These are phyloP conservation scores for Aselliscus stoliczkanus DNA, from an alignment of 2,797 vertebrate genomes.

Conservation along the genomic window DNA sequence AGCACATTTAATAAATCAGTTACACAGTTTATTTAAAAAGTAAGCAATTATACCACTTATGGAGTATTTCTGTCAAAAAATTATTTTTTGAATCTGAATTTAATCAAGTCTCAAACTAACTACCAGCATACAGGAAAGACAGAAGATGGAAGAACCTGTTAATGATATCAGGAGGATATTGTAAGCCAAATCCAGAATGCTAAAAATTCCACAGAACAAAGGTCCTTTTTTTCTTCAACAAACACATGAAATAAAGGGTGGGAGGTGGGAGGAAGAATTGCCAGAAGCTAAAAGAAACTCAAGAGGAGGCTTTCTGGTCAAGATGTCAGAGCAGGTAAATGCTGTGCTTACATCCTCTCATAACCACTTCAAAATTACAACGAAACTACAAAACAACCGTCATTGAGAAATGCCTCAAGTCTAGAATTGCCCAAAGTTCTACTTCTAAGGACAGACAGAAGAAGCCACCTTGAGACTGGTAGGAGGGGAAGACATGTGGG, in stretches of 20 bases:
- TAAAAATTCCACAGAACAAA: neutral
- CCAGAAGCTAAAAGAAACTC: neutral
- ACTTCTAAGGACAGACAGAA: no score
- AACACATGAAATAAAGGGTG: neutral
- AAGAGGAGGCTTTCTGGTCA: neutral
- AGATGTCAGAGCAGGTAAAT: no score
- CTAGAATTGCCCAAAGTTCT: no score
- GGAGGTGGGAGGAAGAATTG: neutral
- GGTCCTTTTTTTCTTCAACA: neutral
- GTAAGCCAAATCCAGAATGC: neutral
- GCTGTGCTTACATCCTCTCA: no score
- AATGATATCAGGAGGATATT: neutral
- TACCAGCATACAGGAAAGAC: neutral
- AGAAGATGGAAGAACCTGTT: neutral
- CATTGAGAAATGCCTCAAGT: no score
- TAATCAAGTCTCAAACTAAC: neutral
- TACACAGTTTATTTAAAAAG: neutral
- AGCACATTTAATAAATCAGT: neutral
- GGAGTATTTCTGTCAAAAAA: neutral
- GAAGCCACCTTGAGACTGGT: no score
- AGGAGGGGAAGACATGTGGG: no score
- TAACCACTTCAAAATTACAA: no score
- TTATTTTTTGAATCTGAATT: neutral
- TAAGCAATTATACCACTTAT: neutral
- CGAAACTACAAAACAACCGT: no score